Evolutionary conservation across 2,888 invertebrate species (phyloP).

Genomic region (Himalopsyche kuldschensis): DNA sequence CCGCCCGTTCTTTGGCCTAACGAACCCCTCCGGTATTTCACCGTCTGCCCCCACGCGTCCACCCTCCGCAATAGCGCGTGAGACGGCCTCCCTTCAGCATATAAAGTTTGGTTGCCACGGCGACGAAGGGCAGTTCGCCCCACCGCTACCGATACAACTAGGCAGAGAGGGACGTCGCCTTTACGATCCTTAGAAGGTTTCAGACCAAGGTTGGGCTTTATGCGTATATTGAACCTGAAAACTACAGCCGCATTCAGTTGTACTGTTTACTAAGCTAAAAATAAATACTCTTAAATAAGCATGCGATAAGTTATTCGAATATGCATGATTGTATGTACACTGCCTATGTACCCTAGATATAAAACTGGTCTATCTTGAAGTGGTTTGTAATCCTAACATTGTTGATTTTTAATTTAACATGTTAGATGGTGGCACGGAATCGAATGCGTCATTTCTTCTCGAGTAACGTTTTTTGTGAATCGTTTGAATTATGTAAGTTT

Average conservation of each 20-base stretch:
- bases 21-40: not conserved
- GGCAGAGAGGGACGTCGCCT: not conserved
- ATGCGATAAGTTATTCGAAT: too few species aligned
- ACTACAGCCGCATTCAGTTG: not conserved
- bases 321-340: too few species aligned
- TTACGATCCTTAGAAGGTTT: not conserved
- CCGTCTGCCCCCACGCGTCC: not conserved
- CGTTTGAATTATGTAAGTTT: too few species aligned
- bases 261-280: not conserved
- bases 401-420: too few species aligned
- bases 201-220: not conserved
- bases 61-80: slow-evolving; percentile 41
- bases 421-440: too few species aligned
- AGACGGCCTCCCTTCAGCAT: slow-evolving; percentile 50
- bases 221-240: not conserved
- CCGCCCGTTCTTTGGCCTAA: slow-evolving; percentile 26
- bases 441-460: too few species aligned
- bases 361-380: too few species aligned
- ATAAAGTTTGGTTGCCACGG: slow-evolving; percentile 54
- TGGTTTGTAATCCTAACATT: too few species aligned
- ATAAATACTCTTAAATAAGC: slow-evolving; percentile 21
- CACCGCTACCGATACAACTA: slow-evolving; percentile 39
- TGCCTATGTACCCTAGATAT: too few species aligned
- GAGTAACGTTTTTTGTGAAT: too few species aligned
- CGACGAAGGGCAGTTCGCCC: slow-evolving; percentile 48